Evolutionary conservation across 2,113 vertebrate species (phyloP).

Genomic region (Rynchops niger): DNA sequence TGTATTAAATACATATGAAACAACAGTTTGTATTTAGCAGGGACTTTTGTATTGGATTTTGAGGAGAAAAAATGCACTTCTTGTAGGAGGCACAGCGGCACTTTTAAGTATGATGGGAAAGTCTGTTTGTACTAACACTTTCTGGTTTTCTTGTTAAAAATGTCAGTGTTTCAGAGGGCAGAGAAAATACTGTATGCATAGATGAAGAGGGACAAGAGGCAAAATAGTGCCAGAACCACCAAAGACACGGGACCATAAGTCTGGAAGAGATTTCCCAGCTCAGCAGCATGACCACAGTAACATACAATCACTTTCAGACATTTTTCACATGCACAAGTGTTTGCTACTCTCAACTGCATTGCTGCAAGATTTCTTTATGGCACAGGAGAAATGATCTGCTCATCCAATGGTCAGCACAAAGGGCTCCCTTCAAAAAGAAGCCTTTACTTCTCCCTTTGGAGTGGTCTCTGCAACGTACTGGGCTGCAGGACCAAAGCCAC

Average conservation of each 20-base stretch:
- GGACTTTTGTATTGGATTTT: not conserved
- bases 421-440: not conserved
- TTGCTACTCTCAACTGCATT: not conserved
- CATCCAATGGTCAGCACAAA: not conserved
- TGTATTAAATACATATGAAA: not conserved
- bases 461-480: not conserved
- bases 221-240: not conserved
- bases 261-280: not conserved
- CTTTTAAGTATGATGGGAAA: not conserved
- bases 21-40: not conserved
- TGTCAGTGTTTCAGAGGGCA: not conserved
- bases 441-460: not conserved
- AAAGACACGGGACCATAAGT: not conserved
- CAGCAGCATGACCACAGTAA: not conserved
- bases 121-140: not conserved
- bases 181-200: not conserved
- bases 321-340: not conserved
- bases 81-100: not conserved
- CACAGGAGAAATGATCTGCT: not conserved
- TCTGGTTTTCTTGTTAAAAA: not conserved
- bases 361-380: not conserved
- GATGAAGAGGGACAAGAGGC: not conserved
- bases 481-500: not conserved
- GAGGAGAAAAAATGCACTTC: not conserved
- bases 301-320: not conserved